phyloP scores from a whole-genome alignment of 1,140 invertebrate species.

The Venturia canescens region DNA sequence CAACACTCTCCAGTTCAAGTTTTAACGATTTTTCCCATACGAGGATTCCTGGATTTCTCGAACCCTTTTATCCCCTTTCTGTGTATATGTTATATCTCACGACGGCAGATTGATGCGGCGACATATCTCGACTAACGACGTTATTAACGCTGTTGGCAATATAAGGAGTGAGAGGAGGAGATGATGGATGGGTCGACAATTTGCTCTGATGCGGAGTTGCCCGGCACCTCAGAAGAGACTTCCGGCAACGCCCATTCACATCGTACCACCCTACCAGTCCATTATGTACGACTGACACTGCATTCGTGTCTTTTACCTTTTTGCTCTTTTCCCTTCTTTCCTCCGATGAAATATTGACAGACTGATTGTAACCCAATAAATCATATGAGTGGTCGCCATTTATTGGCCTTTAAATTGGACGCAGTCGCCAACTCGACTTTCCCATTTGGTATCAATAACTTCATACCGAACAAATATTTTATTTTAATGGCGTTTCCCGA shows the following conservation, averaged over 20 bases:
- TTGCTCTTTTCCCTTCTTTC: background rate
- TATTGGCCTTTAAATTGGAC: background rate
- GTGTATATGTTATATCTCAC: conserved; percentile 7
- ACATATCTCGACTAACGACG: conserved; percentile 46
- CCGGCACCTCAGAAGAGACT: conserved; percentile 11
- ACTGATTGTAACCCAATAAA: background rate
- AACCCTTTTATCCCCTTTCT: background rate
- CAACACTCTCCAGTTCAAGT: conserved; percentile 32
- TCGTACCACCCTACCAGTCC: conserved; percentile 9
- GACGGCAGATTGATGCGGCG: conserved; percentile 43
- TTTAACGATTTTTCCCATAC: background rate
- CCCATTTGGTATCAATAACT: background rate
- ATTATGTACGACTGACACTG: conserved; percentile 29
- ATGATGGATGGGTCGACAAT: conserved; percentile 45
- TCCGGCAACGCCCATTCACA: conserved; percentile 15
- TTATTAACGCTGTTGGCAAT: conserved; percentile 41
- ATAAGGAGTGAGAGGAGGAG: conserved; percentile 31
- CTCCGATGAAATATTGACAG: conserved; percentile 5
- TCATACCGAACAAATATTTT: too few relatives aligned
- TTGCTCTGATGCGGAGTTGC: conserved; percentile 21
- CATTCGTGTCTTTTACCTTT: background rate
- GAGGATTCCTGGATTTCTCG: background rate
- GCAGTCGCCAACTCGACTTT: background rate
- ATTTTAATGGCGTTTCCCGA: too few relatives aligned
- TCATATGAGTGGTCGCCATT: background rate